These are phyloP conservation scores for Pheucticus melanocephalus DNA, from an alignment of 2,113 vertebrate species.

Conservation along the genomic window DNA sequence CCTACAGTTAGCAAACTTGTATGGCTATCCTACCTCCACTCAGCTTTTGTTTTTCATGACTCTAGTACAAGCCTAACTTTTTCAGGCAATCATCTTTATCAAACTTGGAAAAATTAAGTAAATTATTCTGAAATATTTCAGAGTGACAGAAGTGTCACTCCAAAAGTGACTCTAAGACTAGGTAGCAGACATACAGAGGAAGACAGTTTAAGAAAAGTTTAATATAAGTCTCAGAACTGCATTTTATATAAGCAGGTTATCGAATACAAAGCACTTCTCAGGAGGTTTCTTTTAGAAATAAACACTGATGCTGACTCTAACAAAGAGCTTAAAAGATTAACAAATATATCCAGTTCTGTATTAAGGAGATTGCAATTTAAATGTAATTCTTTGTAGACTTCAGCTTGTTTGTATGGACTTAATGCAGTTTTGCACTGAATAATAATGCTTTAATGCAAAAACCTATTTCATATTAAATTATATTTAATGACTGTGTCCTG, in stretches of 20 bases:
- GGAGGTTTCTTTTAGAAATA: not conserved
- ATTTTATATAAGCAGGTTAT: not conserved
- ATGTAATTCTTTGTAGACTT: not conserved
- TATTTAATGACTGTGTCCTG: not conserved
- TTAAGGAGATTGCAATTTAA: slow-evolving; percentile 1
- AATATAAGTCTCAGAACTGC: not conserved
- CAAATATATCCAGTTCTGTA: not conserved
- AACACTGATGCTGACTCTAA: not conserved
- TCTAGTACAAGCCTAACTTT: not conserved
- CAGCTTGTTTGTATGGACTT: slow-evolving; percentile 7
- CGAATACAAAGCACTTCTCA: not conserved
- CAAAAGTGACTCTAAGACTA: not conserved
- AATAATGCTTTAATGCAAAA: not conserved
- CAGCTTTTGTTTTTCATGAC: not conserved
- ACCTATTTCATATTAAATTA: not conserved
- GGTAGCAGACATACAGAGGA: not conserved
- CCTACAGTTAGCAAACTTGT: not conserved
- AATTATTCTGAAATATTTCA: not conserved
- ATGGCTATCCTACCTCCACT: not conserved
- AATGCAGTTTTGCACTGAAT: not conserved
- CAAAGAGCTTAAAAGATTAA: not conserved
- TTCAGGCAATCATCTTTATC: not conserved
- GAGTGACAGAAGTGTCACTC: not conserved
- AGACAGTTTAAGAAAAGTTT: not conserved
- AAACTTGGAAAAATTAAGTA: not conserved